A percentile compares a stretch with the other conserved stretches of the same genome.
phyloP scores from a whole-genome alignment of 1,140 invertebrate genomes.

The Bilobella aurantiaca region DNA sequence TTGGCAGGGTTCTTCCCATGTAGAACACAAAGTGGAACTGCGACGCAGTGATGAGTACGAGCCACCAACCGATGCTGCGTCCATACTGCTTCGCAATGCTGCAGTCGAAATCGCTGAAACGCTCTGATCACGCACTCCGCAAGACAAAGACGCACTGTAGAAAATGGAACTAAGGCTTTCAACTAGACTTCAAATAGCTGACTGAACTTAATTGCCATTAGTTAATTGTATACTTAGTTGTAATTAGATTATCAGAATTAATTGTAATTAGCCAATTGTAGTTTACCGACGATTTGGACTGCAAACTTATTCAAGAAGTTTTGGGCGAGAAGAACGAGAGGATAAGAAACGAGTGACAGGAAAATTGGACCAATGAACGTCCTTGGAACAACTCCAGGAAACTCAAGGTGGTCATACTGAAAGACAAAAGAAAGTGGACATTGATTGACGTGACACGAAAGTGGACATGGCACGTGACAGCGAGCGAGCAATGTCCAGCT shows the following conservation, averaged over 20 bases:
- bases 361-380: conserved; percentile 89
- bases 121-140: conserved; percentile 61
- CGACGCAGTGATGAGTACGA: conserved; percentile 68
- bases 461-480: too few relatives aligned
- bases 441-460: too few relatives aligned
- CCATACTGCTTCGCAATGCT: conserved; percentile 68
- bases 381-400: conserved; percentile 94
- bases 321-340: conserved; percentile 58
- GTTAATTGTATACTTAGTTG: too few relatives aligned
- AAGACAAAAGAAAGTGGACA: conserved; percentile 38
- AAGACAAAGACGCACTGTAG: conserved; percentile 71
- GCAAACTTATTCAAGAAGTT: conserved; percentile 72
- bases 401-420: conserved; percentile 96
- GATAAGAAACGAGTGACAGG: conserved; percentile 65
- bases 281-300: conserved; percentile 80
- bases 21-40: conserved; percentile 99
- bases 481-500: neutral
- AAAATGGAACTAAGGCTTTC: too few relatives aligned
- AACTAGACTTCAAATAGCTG: too few relatives aligned
- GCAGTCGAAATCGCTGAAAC: conserved; percentile 60
- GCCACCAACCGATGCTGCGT: conserved; percentile 63
- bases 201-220: too few relatives aligned
- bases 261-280: conserved; percentile 27
- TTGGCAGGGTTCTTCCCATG: conserved; percentile 83
- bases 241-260: too few relatives aligned